These are phyloP conservation scores for Prionace glauca DNA, from an alignment of 2,797 vertebrate species.

Conservation along the genomic window DNA sequence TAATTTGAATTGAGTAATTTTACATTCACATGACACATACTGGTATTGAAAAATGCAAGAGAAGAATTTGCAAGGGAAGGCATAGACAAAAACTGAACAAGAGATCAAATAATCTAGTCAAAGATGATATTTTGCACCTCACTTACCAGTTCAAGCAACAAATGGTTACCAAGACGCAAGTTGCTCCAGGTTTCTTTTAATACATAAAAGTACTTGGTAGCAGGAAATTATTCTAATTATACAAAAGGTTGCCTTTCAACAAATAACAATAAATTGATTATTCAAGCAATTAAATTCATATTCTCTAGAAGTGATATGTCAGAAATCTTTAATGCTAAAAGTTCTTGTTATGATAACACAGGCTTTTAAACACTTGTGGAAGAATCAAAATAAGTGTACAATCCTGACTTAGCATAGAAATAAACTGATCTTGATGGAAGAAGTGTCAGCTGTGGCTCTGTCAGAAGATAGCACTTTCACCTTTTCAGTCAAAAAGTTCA, in stretches of 20 bases:
- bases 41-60: not conserved
- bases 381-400: not conserved
- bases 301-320: not conserved
- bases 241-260: not conserved
- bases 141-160: not conserved
- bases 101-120: not conserved
- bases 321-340: not conserved
- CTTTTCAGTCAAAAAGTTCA: too few species aligned
- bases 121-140: not conserved
- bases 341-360: not conserved
- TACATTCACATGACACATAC: not conserved
- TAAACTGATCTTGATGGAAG: not conserved
- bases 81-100: not conserved
- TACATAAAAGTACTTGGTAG: not conserved
- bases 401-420: not conserved
- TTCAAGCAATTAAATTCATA: not conserved
- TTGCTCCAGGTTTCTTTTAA: not conserved
- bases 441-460: not conserved
- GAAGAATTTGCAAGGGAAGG: not conserved
- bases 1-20: not conserved
- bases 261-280: constrained; percentile 13
- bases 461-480: not conserved
- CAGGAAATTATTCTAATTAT: constrained; percentile 1
- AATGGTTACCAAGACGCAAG: not conserved
- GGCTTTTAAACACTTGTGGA: not conserved